These are phyloP conservation scores for Steinernema scapterisci DNA, from an alignment of 2,888 invertebrate genomes.

Conservation along the genomic window DNA sequence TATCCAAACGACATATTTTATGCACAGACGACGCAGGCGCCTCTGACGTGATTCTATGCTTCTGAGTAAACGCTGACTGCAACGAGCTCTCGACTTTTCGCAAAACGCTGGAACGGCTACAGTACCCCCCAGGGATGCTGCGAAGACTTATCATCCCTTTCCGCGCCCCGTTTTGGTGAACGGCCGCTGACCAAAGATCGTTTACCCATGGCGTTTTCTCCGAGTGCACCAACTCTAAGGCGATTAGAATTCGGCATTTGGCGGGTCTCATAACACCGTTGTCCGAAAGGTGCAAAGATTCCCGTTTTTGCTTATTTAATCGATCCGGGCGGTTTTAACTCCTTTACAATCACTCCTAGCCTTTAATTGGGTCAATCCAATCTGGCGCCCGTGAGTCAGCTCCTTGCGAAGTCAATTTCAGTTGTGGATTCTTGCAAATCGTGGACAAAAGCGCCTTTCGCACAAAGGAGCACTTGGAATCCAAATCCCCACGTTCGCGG, in stretches of 20 bases:
- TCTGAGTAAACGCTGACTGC: not conserved
- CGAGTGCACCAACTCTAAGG: not conserved
- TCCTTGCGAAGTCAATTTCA: no score
- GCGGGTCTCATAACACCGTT: not conserved
- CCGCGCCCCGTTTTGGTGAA: not conserved
- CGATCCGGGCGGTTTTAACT: no score
- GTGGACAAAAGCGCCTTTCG: not conserved
- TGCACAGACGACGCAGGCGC: conserved; percentile 15
- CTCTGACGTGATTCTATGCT: conserved; percentile 3
- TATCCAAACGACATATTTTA: not conserved
- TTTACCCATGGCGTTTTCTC: not conserved
- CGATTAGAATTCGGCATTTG: not conserved
- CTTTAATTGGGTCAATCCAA: no score
- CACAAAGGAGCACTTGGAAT: not conserved
- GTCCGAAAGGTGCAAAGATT: not conserved
- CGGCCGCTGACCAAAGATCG: not conserved
- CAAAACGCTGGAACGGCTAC: not conserved
- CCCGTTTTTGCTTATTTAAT: not conserved
- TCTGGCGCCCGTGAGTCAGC: no score
- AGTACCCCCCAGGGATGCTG: not conserved
- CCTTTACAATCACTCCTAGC: no score
- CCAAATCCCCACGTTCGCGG: not conserved
- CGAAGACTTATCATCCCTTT: not conserved
- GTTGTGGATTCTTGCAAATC: not conserved
- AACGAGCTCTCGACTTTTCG: not conserved